A percentile compares a stretch with the other conserved stretches of the same genome.
phyloP scores from a whole-genome alignment of 2,113 vertebrate species.

The Nycticryphes semicollaris region DNA sequence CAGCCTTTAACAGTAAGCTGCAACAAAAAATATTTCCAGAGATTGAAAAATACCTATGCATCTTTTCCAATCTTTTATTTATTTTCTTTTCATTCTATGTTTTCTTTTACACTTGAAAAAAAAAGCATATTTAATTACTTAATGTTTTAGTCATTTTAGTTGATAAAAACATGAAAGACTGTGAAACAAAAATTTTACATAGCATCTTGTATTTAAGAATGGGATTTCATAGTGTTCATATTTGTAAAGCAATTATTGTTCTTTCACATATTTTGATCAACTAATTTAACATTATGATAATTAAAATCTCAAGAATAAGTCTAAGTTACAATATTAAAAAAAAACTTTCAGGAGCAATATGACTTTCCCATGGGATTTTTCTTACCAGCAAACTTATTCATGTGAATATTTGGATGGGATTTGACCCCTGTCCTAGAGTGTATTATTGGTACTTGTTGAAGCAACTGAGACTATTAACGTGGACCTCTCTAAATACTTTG shows the following conservation, averaged over 20 bases:
- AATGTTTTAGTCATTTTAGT: neutral
- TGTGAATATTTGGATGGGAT: neutral
- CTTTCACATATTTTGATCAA: neutral
- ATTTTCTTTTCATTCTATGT: neutral
- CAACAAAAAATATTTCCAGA: constrained; percentile 53
- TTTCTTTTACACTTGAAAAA: neutral
- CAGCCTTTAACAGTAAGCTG: constrained; percentile 57
- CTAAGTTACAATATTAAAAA: neutral
- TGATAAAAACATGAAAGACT: neutral
- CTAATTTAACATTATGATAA: neutral
- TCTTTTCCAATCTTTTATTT: constrained; percentile 9
- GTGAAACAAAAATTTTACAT: neutral
- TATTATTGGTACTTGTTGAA: neutral
- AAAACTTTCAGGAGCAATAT: neutral
- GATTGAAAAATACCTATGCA: constrained; percentile 7
- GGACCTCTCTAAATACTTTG: neutral
- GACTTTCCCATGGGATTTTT: neutral
- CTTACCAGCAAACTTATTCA: neutral
- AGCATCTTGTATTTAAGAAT: neutral
- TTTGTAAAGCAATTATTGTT: neutral
- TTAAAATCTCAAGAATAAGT: neutral
- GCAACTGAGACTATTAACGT: neutral
- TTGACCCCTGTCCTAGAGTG: neutral
- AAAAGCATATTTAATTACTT: neutral
- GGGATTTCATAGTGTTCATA: neutral